Conservation (phyloP, 1,140 invertebrate species). For the Popillia japonica region DNA sequence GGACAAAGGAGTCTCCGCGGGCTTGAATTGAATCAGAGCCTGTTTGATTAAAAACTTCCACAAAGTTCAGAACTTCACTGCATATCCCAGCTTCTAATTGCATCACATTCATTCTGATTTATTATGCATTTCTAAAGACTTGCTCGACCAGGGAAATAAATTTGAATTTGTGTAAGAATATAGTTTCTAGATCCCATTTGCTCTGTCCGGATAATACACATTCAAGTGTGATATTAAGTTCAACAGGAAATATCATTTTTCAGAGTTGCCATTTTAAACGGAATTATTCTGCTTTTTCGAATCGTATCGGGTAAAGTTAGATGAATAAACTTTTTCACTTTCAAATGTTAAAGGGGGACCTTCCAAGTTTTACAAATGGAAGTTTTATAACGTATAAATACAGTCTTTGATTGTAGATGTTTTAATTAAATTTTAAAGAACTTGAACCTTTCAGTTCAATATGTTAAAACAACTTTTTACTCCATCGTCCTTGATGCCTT, state of each 20-base stretch:
- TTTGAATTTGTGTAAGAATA: conserved; percentile 38
- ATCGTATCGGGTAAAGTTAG: conserved; percentile 34
- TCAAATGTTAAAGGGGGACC: conserved; percentile 4
- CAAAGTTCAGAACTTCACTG: conserved; percentile 43
- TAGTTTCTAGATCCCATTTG: conserved; percentile 14
- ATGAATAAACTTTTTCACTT: conserved; percentile 43
- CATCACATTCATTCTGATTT: conserved; percentile 44
- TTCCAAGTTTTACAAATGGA: conserved; percentile 38
- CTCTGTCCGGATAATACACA: conserved; percentile 15
- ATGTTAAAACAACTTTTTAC: too few species aligned
- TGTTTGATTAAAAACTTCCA: conserved; percentile 57
- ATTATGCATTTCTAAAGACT: conserved; percentile 43
- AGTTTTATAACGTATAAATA: conserved; percentile 36
- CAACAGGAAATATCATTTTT: conserved; percentile 37
- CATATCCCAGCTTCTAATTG: conserved; percentile 43
- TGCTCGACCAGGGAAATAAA: conserved; percentile 19
- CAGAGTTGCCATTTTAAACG: conserved; percentile 22
- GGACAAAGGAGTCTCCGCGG: conserved; percentile 51
- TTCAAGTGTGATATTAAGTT: conserved; percentile 35
- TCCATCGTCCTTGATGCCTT: neutral
- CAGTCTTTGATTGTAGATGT: conserved; percentile 39
- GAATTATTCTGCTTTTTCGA: conserved; percentile 28
- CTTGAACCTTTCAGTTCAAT: neutral
- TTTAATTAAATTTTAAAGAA: conserved; percentile 40
- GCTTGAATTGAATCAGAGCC: conserved; percentile 53